A percentile compares a stretch with the other conserved stretches of the same genome.
phyloP scores from a whole-genome alignment of 2,797 vertebrate species.

The Sebastes matsubarae region DNA sequence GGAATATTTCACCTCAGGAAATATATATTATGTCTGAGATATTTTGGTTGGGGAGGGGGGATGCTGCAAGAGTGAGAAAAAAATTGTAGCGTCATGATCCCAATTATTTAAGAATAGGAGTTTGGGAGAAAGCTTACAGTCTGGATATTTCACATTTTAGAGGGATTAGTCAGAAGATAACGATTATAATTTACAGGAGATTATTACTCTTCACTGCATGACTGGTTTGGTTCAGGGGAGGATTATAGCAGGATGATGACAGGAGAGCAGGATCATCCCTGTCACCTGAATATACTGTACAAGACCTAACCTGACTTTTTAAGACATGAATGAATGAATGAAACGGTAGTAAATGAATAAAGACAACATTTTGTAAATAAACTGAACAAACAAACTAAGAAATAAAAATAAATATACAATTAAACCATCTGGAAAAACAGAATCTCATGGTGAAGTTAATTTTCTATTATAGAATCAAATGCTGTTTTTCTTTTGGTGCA shows the following conservation, averaged over 20 bases:
- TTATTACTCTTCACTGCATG: slow-evolving; percentile 31
- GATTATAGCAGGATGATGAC: not conserved
- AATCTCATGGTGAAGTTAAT: not conserved
- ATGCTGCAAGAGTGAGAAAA: not conserved
- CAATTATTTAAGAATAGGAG: slow-evolving; percentile 18
- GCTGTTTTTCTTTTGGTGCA: no score
- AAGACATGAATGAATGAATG: not conserved
- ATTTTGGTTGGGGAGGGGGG: not conserved
- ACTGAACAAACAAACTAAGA: not conserved
- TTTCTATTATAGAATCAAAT: no score
- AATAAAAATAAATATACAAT: not conserved
- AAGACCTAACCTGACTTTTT: not conserved
- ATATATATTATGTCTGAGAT: not conserved
- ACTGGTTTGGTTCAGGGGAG: slow-evolving; percentile 16
- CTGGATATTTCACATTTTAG: slow-evolving; percentile 1
- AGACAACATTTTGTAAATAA: not conserved
- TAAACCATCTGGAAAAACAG: not conserved
- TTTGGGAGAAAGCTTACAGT: not conserved
- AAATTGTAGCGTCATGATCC: not conserved
- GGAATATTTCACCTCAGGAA: slow-evolving; percentile 25
- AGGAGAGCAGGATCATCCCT: not conserved
- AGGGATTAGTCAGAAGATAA: slow-evolving; percentile 44
- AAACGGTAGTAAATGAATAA: not conserved
- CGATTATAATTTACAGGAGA: slow-evolving; percentile 45
- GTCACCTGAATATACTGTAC: not conserved